Base-by-base conservation (phyloP, 2,113 vertebrate genomes). In the Sialia sialis region DNA sequence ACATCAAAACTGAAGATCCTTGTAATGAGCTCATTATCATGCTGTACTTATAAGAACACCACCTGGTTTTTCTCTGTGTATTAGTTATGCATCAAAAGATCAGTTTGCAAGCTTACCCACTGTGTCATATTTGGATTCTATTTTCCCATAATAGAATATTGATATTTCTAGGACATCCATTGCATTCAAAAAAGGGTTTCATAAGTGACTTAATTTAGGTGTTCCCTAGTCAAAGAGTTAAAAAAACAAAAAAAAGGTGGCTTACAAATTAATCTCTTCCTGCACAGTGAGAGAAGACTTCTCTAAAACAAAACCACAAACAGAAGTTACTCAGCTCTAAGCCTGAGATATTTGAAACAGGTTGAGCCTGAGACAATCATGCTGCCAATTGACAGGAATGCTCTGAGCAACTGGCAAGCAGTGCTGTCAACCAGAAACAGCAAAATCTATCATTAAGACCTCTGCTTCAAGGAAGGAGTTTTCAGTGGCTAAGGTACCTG, bases 21-120 rank as follows among this genome's bases (percentile, higher is more conserved):
- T 94, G 60, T 94, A 94, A 93, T 79, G 52, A 87, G 64, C 78
- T 96, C 92, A 68, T 94, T 94, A 82, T 82, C 48, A 68, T 66
- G 41, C 36, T 60, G 62, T 55, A 82, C 73, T 82, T 81, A 79
- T 79, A 82, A 60, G 60, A 91, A 60, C 39, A 85, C 74, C 74
- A 91, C 84, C 92, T 95, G 89, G 0, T 93, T 91, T 91, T 82
- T 76, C 46, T 84, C 32, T 82, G 17, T 72, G 13, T 56, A 41
- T 92, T 94, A 85, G 67, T 76, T 84, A 84, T 41, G 58, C 69
- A 85, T 83, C 58, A 78, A 91, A 94, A 87, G 70, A 93, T 89
- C 36, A 27, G 22, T 84, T 93, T 82, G 41, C 17, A 87, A 23
- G 10, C 36, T 95, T 87, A 91, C 22, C 30, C 56, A 63, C 43